Percentiles rank a stretch among this genome's conserved stretches.
Evolutionary conservation across 1,140 invertebrate genomes (phyloP).

Genomic region (Sitodiplosis mosellana): DNA sequence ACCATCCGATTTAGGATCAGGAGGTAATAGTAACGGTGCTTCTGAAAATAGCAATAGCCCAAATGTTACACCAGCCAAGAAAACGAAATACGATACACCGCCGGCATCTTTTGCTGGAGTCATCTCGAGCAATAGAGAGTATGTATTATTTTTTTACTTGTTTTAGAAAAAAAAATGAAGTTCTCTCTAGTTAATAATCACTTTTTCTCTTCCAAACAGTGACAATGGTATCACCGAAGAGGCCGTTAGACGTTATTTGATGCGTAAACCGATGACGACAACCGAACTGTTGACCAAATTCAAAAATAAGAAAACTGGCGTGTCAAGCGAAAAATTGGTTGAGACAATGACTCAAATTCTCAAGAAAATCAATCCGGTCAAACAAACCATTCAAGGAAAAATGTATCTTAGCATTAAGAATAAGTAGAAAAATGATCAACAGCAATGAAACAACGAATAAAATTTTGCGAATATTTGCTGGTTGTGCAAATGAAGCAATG

Average conservation of each 20-base stretch:
- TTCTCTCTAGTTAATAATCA: too few species aligned
- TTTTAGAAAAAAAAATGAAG: too few species aligned
- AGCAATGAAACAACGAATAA: too few species aligned
- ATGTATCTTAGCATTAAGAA: conserved; percentile 79
- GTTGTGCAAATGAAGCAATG: too few species aligned
- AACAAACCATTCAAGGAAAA: conserved; percentile 80
- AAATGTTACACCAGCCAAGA: conserved; percentile 32
- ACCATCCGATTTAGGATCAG: conserved; percentile 30
- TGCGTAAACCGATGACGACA: conserved; percentile 89
- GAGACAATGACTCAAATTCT: conserved; percentile 86
- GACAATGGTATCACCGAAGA: conserved; percentile 87
- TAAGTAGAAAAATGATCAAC: too few species aligned
- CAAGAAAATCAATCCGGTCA: conserved; percentile 86
- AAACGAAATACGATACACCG: conserved; percentile 37
- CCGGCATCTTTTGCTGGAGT: conserved; percentile 20
- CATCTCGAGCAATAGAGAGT: conserved; percentile 20
- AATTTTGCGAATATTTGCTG: too few species aligned
- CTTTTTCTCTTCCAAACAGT: conserved; percentile 24
- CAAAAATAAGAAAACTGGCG: conserved; percentile 83
- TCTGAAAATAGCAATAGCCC: conserved; percentile 25
- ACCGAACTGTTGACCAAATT: conserved; percentile 89
- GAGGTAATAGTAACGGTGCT: conserved; percentile 23
- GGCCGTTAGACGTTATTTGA: conserved; percentile 77
- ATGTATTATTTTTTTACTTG: conserved; percentile 1
- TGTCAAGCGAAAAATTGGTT: conserved; percentile 75